A percentile compares a stretch with the other conserved stretches of the same genome.
phyloP scores from a whole-genome alignment of 2,888 invertebrate genomes.

The Pinctada fucata region DNA sequence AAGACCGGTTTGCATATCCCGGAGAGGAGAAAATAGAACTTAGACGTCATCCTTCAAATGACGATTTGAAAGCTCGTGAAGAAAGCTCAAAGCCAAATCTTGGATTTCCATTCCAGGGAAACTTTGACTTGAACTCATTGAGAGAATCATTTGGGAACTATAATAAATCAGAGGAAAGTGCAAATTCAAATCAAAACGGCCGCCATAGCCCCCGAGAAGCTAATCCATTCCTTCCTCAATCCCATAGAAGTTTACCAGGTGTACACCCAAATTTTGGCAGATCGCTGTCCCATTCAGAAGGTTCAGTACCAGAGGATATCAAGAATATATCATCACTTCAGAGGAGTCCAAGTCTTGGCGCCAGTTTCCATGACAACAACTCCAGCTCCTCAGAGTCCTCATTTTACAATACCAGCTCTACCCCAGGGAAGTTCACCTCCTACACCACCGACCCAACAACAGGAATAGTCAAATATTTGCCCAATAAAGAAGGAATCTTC shows the following conservation, averaged over 20 bases:
- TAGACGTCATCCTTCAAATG: neutral
- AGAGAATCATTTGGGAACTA: neutral
- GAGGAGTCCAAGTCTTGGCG: conserved; percentile 10
- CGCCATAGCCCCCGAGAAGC: neutral
- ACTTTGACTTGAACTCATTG: conserved; percentile 10
- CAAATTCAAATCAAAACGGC: conserved; percentile 4
- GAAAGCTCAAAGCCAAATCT: too few relatives aligned
- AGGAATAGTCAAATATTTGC: conserved; percentile 19
- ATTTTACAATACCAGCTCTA: conserved; percentile 11
- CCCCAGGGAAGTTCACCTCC: neutral
- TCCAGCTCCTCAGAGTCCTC: conserved; percentile 19
- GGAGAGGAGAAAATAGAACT: neutral
- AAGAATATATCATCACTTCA: conserved; percentile 17
- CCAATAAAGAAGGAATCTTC: conserved; percentile 66
- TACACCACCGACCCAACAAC: conserved; percentile 30
- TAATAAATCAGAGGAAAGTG: conserved; percentile 10
- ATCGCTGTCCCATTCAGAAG: conserved; percentile 39
- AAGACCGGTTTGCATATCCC: neutral
- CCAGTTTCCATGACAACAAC: conserved; percentile 29
- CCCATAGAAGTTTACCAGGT: conserved; percentile 15
- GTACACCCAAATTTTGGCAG: conserved; percentile 33
- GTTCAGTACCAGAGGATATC: conserved; percentile 10
- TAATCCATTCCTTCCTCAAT: neutral
- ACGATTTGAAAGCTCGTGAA: too few relatives aligned
- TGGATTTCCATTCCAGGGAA: neutral